Evolutionary conservation across 2,797 vertebrate species (phyloP), one percentile per base, ranked within the genome.

Genomic region (Rhynchotus rufescens): DNA sequence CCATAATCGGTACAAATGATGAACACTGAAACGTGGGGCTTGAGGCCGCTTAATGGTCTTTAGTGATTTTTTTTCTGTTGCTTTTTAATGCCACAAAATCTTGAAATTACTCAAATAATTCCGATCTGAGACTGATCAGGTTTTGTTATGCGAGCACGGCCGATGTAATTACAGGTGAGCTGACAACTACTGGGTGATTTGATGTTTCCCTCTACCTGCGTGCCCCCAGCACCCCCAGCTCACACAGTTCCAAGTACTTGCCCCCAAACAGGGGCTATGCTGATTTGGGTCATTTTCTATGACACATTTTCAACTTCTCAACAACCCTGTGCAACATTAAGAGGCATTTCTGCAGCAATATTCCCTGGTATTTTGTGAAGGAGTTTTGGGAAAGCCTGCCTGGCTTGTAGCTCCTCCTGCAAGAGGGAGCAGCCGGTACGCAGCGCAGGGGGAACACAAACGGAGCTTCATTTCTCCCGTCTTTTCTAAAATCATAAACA

Each of bases 1-100:
- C 96, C 94, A 90, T 98, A 98, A 98, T 98, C 95, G 80, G 97
- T 97, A 98, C 98, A 98, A 98, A 98, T 98, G 97, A 93, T 72
- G 91, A 96, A 96, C 93, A 95, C 97, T 69, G 84, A 95, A 97
- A 96, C 74, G 90, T 89, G 90, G 96, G 96, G 92, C 94, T 96
- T 66, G 6, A 66, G 95, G 86, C 94, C 77, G 80, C 91, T 95
- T 87, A 92, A 85, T 85, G 89, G 93, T 94, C 95, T 97, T 96
- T 91, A 88, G 95, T 89, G 92, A 84, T 93, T 95, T 92, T 95
- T 79, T 90, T 86, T 54, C 66, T 84, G 56, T 89, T 93, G 91
- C 89, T 95, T 96, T 98, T 94, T 97, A 97, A 96, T 95, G 94
- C 91, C 94, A 97, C 94, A 94, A 93, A 94, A 95, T 94, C 96